Evolutionary conservation across 2,797 vertebrate genomes (phyloP), one percentile per base, ranked within the genome.

Genomic region (Lindbergichthys nudifrons): DNA sequence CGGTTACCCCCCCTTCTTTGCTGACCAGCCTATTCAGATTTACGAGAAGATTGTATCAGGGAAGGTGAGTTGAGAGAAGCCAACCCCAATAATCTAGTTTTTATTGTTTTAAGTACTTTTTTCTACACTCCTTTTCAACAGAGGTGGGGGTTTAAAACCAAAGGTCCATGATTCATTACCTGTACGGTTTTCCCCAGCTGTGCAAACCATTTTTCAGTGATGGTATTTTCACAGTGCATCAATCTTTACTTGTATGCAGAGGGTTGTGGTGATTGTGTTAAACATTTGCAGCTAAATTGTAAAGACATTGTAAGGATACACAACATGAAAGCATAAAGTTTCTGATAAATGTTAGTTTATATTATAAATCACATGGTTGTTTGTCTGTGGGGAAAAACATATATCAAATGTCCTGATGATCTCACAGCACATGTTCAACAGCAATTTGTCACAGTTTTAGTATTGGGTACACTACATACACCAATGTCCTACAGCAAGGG

Each of bases 31-130:
- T 62, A 98, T 98, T 91, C 97, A 98, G 92, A 97, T 98, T 93
- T 98, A 98, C 1, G 97, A 98, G 93, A 98, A 98, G 94, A 98
- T 98, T 82, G 97, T 98, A 93, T 97, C 97, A 62, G 97, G 97
- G 86, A 98, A 98, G 96, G 97, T 97, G 84, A 92, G 94, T 82
- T 64, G 12, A 51, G 3, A 21, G n/a, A 46, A 48, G 10, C 9
- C 45, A 23, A 47, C 32, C 36, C n/a, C 19, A 70, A 52, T 19
- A 41, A 26, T 23, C 5, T 0, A 0, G 36, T 63, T 64, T 65
- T 66, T 18, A 6, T 67, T 48, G 16, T 32, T 75, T 0, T 42
- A 10, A 18, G 51, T 51, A 4, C 30, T 73, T 57, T 21, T 26
- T 56, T 30, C 36, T 16, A 1, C 32, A 1, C 47, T 13, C 18